phyloP scores from a whole-genome alignment of 2,113 vertebrate species.

The Salvelinus namaycush region DNA sequence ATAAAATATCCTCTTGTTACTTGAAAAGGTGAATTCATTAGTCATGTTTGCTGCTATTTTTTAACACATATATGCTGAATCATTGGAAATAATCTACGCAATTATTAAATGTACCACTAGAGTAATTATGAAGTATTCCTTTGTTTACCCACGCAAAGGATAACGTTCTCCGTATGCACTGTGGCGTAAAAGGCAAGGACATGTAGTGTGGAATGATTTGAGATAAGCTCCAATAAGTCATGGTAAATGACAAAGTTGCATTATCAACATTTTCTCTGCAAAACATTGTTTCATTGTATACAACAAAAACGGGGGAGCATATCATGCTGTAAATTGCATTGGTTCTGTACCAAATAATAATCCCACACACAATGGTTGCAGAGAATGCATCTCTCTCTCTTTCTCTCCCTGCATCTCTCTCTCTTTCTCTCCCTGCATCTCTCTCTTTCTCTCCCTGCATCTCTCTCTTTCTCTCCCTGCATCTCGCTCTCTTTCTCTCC shows the following conservation, averaged over 20 bases:
- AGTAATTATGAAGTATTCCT: not conserved
- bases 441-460: too few species aligned
- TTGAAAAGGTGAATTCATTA: not conserved
- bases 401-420: too few species aligned
- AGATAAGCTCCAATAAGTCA: not conserved
- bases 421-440: too few species aligned
- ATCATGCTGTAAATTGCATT: conserved; percentile 5
- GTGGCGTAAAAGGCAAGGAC: too few species aligned
- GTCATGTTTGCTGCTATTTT: not conserved
- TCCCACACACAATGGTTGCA: not conserved
- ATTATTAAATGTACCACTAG: not conserved
- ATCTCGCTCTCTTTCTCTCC: too few species aligned
- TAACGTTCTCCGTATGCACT: not conserved
- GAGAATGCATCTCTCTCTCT: too few species aligned
- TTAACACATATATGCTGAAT: not conserved
- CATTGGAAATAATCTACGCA: not conserved
- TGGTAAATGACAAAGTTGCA: not conserved
- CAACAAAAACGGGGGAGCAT: conserved; percentile 1
- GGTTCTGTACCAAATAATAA: conserved; percentile 9
- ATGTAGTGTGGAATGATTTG: too few species aligned
- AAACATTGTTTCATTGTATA: conserved; percentile 1
- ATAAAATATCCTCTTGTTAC: too few species aligned
- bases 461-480: too few species aligned
- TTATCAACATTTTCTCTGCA: not conserved
- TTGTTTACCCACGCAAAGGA: not conserved